Base-by-base conservation (phyloP, 2,113 vertebrate genomes). In the Anguilla japonica region DNA sequence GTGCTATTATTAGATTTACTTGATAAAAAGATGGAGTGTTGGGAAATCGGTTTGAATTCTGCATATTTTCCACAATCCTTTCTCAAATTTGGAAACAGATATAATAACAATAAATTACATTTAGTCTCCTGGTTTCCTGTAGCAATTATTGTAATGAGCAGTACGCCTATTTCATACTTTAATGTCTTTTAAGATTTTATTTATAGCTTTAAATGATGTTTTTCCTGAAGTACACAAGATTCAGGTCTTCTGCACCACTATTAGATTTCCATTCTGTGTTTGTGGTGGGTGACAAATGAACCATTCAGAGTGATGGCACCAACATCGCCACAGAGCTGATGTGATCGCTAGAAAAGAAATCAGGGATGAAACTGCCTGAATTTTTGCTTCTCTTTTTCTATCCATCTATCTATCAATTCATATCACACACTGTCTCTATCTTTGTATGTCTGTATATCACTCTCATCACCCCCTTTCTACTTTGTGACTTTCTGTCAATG, bases 271-370 rank as follows among this genome's bases (percentile, higher is more conserved):
- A 91, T 26, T 60, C 85, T 50, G 86, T 81, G 83, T 81, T 87
- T 89, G 88, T 91, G 90, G 85, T 60, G 84, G 2, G 67, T 89
- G 92, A 93, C 90, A 87, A 90, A 71, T 87, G 88, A 43, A 6
- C 83, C 41, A 67, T 90, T 91, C 22, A 0, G 87, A 71, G 90
- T 93, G 91, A 93, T 92, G 92, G 93, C 92, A 91, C 89, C 89
- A 53, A 22, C 89, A 82, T 79, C 8, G 87, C 90, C 91, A 40
- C 89, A 88, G 50, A 89, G 85, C 89, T 91, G 88, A 92, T 92
- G 89, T 91, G 87, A 92, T 93, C 92, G 92, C 88, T 90, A 89
- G 91, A 86, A 84, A 71, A 85, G 88, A 89, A 91, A 90, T 93
- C 89, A 90, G 89, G 89, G 41, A 80, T 41, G 34, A 56, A 78